phyloP scores from a whole-genome alignment of 2,113 vertebrate genomes.

The Gracilinanus agilis region DNA sequence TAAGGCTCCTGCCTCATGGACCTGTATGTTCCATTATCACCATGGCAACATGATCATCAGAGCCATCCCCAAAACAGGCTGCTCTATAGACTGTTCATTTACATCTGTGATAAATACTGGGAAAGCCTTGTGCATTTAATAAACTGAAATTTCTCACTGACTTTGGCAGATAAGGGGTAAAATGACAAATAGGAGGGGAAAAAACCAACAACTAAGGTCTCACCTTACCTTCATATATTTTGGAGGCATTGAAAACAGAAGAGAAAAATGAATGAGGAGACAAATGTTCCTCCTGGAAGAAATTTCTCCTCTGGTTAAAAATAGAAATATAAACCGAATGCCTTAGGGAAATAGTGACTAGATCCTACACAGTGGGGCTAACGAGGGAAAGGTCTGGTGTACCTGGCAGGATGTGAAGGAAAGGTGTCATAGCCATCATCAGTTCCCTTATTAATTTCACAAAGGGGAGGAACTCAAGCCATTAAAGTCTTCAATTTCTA shows the following conservation, averaged over 20 bases:
- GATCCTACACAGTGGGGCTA: constrained; percentile 29
- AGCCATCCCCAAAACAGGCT: constrained; percentile 70
- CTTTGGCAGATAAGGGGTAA: constrained; percentile 50
- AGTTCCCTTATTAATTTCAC: not conserved
- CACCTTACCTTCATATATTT: constrained; percentile 45
- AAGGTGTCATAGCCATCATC: not conserved
- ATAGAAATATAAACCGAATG: constrained; percentile 37
- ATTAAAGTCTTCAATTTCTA: not conserved
- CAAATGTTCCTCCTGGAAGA: constrained; percentile 39
- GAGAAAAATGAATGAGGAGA: constrained; percentile 50
- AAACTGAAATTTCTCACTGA: constrained; percentile 59
- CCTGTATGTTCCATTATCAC: constrained; percentile 79
- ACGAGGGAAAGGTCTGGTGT: not conserved
- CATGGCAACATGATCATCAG: constrained; percentile 85
- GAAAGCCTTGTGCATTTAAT: constrained; percentile 74
- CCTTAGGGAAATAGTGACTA: not conserved
- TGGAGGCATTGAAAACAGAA: constrained; percentile 48
- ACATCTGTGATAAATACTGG: constrained; percentile 77
- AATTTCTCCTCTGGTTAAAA: constrained; percentile 43
- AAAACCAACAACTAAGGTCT: constrained; percentile 50
- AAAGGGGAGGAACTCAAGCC: not conserved
- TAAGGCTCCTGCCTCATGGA: constrained; percentile 81
- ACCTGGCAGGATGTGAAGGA: not conserved
- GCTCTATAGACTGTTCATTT: constrained; percentile 79
- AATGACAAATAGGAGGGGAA: constrained; percentile 44